Percentiles rank a stretch among this genome's conserved stretches.
Conservation (phyloP, 2,113 vertebrate genomes). For the Istiophorus platypterus region DNA sequence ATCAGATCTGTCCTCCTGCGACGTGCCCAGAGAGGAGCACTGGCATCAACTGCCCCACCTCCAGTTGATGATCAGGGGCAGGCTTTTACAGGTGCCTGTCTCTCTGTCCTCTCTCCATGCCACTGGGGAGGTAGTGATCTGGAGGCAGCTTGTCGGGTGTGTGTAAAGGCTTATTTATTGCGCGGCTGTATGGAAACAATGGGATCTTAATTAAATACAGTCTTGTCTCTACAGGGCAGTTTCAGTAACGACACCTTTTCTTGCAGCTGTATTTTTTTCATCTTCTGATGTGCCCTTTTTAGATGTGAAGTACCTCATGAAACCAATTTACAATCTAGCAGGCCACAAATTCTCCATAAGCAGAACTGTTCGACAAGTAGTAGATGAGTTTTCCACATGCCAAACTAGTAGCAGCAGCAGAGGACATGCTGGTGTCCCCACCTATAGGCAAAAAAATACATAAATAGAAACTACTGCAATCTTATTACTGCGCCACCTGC, state of each 20-base stretch:
- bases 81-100: slow-evolving; percentile 56
- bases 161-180: slow-evolving; percentile 33
- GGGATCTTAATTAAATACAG: not conserved
- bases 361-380: not conserved
- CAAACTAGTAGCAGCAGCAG: not conserved
- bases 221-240: slow-evolving; percentile 26
- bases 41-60: slow-evolving; percentile 77
- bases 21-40: slow-evolving; percentile 41
- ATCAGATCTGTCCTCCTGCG: slow-evolving; percentile 30
- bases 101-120: slow-evolving; percentile 54
- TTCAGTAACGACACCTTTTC: slow-evolving; percentile 18
- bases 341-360: not conserved
- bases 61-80: slow-evolving; percentile 75
- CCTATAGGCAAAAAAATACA: not conserved
- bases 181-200: slow-evolving; percentile 20
- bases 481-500: not conserved
- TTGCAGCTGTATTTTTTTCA: slow-evolving; percentile 30
- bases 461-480: not conserved
- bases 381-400: not conserved
- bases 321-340: not conserved
- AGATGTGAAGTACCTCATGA: not conserved
- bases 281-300: not conserved
- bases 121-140: slow-evolving; percentile 41
- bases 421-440: not conserved
- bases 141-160: slow-evolving; percentile 54